Evolutionary conservation across 1,140 invertebrate genomes (phyloP), one percentile per base, ranked within the genome.

Genomic region (Pseudomyrmex sp.): DNA sequence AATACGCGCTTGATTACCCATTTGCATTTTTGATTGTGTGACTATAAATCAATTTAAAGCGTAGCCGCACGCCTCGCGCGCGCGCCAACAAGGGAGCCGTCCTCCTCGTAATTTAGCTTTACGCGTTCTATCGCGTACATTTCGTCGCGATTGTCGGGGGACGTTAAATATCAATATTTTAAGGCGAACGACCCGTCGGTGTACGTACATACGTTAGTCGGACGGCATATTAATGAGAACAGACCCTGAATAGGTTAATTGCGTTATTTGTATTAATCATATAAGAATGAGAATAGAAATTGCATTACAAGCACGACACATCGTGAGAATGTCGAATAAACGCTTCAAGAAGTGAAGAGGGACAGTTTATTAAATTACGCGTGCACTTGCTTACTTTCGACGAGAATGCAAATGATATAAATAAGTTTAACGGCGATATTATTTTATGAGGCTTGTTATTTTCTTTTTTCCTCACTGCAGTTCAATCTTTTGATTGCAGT

Each of bases 21-120:
- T 83, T 83, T 83, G 82, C 73, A 83, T 83, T 83, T 83, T 83
- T 83, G 82, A 83, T 83, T 83, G 74, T 76, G 50, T 26, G 62
- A 79, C 73, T 83, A 61, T 58, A 79, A 83, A 83, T 83, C 82
- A 79, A 63, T 77, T 83, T 83, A 77, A 75, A 83, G 61, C 72
- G 44, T 35, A 7, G 35, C 35, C 35, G 35, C 35, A 44, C 35
- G 54, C 44, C 18, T 72, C 66, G 35, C 35, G 35, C 74, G 23
- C 69, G n/a, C 23, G 5, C 35, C 23, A 65, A 79, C 63, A 18
- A 35, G 35, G 35, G 5, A 35, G 5, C 35, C 65, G 35, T 35
- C 58, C 44, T 15, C 44, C 3, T 20, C 23, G 8, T 72, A 80
- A 72, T 80, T 80, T 59, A 26, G 66, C 65, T 35, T 35, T 35